Base-by-base conservation (phyloP, 2,797 vertebrate species). In the Decapterus maruadsi region DNA sequence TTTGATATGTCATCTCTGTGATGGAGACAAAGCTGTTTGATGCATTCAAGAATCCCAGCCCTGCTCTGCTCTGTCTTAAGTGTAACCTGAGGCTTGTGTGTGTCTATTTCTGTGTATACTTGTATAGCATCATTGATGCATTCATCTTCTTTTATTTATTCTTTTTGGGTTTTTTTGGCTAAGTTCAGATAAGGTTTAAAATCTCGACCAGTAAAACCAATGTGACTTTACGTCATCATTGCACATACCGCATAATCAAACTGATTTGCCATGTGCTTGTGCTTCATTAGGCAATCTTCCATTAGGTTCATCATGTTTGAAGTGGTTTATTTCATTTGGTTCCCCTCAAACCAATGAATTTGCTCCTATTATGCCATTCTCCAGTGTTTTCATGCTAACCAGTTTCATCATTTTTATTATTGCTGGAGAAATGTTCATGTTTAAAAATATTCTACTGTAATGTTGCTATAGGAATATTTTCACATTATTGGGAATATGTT, bases 1-100 rank as follows among this genome's bases (percentile, higher is more conserved):
- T 77, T 84, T 84, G 60, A 80, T 71, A 34, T 80, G 54, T 68
- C 14, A 56, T 80, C 71, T 78, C 36, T 58, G 55, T 77, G 54
- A 71, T 72, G 59, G 54, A 75, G 57, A 74, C 11, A 54, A 71
- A 68, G 46, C 53, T 61, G 55, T 85, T 55, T 78, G 71, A 68
- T 78, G 77, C 50, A 36, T 80, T 73, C 29, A 75, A 42, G 19
- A 61, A 80, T 70, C 42, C 7, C 2, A 17, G 26, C 4, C 4
- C 22, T 42, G 63, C 59, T 64, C 31, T 45, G 8, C 6, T 34
- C 29, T 45, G 68, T 69, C 36, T 45, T 62, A 36, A 68, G 43
- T 55, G 31, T 40, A 61, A n/a, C 42, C 12, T 40, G 0, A 63
- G 2, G 29, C n/a, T 6, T 59, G 54, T 51, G 10, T 51, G 38